These are phyloP conservation scores for Falcaria lacertinaria DNA, from an alignment of 2,888 invertebrate species.

Conservation along the genomic window DNA sequence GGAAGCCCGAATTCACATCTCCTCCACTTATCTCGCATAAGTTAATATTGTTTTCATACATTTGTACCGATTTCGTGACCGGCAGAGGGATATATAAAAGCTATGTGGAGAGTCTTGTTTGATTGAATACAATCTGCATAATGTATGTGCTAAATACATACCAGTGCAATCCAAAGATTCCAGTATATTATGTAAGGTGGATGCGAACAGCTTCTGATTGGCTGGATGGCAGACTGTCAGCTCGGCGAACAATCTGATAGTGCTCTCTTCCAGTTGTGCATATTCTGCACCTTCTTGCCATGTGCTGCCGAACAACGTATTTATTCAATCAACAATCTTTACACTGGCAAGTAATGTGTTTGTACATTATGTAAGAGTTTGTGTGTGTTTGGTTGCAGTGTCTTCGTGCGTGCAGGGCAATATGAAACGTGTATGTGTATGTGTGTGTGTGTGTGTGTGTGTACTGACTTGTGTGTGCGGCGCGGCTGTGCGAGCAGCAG, in stretches of 20 bases:
- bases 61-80: too few relatives aligned
- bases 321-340: too few relatives aligned
- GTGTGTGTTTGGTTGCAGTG: background rate
- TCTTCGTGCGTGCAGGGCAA: background rate
- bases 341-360: too few relatives aligned
- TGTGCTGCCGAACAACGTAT: conserved; percentile 41
- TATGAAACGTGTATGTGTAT: background rate
- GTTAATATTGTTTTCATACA: too few relatives aligned
- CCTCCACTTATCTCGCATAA: too few relatives aligned
- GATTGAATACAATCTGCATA: background rate
- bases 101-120: too few relatives aligned
- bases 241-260: conserved; percentile 89
- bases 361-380: background rate
- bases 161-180: conserved; percentile 74
- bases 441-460: background rate
- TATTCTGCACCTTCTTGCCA: conserved; percentile 72
- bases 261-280: conserved; percentile 85
- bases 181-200: conserved; percentile 88
- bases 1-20: too few relatives aligned
- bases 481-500: conserved; percentile 85
- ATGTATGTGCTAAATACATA: conserved; percentile 18
- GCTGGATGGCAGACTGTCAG: conserved; percentile 91
- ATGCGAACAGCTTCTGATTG: conserved; percentile 91
- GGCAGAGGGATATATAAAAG: too few relatives aligned
- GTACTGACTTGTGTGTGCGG: conserved; percentile 47